Conservation (phyloP, 2,888 invertebrate species). For the Myopa testacea region DNA sequence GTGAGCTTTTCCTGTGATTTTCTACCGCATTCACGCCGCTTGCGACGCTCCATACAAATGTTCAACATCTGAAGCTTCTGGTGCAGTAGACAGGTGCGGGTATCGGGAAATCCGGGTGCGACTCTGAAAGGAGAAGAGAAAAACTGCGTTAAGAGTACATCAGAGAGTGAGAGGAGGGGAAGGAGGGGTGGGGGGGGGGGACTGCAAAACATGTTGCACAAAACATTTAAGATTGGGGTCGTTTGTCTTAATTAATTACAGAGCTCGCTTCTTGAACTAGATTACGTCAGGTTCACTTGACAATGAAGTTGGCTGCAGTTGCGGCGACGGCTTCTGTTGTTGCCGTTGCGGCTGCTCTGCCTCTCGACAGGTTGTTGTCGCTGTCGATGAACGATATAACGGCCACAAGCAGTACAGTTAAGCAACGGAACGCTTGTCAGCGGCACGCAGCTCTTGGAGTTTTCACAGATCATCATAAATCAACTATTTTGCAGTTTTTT, state of each 20-base stretch:
- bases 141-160: background rate
- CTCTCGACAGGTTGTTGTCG: background rate
- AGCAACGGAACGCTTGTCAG: too few species aligned
- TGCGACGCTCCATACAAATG: conserved; percentile 79
- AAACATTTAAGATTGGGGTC: conserved; percentile 2
- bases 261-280: background rate
- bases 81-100: conserved; percentile 89
- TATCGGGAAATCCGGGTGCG: conserved; percentile 85
- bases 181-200: background rate
- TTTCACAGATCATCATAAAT: background rate
- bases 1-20: background rate
- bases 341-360: background rate
- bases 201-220: background rate
- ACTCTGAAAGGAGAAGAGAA: conserved; percentile 71
- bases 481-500: too few species aligned
- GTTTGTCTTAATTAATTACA: conserved; percentile 13
- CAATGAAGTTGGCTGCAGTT: background rate
- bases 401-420: too few species aligned
- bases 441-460: background rate
- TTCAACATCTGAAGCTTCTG: conserved; percentile 94
- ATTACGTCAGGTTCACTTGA: conserved; percentile 10
- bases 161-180: background rate
- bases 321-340: background rate
- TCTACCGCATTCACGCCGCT: conserved; percentile 37
- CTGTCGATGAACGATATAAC: background rate